Conservation (phyloP, 1,140 invertebrate genomes). For the Belonocnema kinseyi region DNA sequence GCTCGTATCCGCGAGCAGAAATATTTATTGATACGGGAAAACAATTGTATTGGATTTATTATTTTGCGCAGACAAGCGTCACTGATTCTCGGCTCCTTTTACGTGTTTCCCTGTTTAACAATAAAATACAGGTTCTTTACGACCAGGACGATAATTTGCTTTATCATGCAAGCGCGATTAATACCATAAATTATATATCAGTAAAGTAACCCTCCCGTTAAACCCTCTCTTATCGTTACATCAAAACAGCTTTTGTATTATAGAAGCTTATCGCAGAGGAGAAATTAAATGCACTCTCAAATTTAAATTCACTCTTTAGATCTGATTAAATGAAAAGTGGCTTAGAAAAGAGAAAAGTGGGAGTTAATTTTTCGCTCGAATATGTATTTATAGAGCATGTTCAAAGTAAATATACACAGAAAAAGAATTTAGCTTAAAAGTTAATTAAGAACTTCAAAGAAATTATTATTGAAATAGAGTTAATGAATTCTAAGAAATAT, state of each 20-base stretch:
- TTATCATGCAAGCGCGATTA: background rate
- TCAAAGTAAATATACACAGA: too few species aligned
- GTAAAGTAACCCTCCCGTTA: background rate
- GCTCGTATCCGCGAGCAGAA: conserved; percentile 43
- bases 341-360: too few species aligned
- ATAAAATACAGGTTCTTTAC: conserved; percentile 4
- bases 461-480: too few species aligned
- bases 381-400: too few species aligned
- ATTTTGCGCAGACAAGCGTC: conserved; percentile 45
- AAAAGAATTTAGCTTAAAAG: too few species aligned
- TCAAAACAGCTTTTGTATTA: background rate
- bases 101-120: background rate
- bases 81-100: conserved; percentile 37
- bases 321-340: too few species aligned
- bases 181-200: background rate
- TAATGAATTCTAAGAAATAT: too few species aligned
- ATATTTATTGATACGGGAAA: conserved; percentile 60
- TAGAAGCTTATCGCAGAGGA: background rate
- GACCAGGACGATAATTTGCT: background rate
- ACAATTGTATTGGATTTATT: conserved; percentile 59
- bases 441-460: too few species aligned
- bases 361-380: too few species aligned
- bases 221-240: background rate
- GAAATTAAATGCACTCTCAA: background rate
- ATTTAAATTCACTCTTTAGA: background rate